A percentile compares a stretch with the other conserved stretches of the same genome.
These are phyloP conservation scores for Caenorhabditis latens DNA, from an alignment of 1,140 invertebrate genomes.

Conservation along the genomic window DNA sequence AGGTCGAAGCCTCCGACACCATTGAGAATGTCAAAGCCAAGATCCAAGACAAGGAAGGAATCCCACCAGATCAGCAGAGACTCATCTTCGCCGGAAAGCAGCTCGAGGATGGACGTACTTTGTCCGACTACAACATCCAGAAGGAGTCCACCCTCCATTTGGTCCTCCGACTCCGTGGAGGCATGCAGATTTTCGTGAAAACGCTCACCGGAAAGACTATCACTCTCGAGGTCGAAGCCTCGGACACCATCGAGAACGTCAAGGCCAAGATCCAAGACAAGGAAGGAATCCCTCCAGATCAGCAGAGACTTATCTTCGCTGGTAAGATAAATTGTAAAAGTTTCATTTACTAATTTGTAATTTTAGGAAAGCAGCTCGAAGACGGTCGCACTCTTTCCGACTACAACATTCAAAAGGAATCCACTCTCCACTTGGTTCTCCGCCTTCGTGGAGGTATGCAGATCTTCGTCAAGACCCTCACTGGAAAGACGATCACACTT, in stretches of 20 bases:
- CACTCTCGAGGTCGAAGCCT: slow-evolving; percentile 80
- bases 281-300: slow-evolving; percentile 79
- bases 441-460: slow-evolving; percentile 66
- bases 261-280: slow-evolving; percentile 83
- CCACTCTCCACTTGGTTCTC: slow-evolving; percentile 15
- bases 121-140: slow-evolving; percentile 94
- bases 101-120: slow-evolving; percentile 90
- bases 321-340: too few relatives aligned
- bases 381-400: slow-evolving; percentile 54
- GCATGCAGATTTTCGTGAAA: slow-evolving; percentile 82
- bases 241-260: slow-evolving; percentile 12
- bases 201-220: slow-evolving; percentile 80
- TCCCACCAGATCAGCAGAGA: slow-evolving; percentile 82
- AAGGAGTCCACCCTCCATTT: slow-evolving; percentile 83
- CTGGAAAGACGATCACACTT: slow-evolving; percentile 19
- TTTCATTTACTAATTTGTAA: too few relatives aligned
- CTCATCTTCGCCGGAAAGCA: slow-evolving; percentile 91
- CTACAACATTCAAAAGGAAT: slow-evolving; percentile 46
- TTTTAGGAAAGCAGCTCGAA: slow-evolving; percentile 57
- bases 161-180: slow-evolving; percentile 81
- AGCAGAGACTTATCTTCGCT: slow-evolving; percentile 34
- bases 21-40: slow-evolving; percentile 95
- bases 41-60: slow-evolving; percentile 84
- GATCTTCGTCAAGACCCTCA: slow-evolving; percentile 69
- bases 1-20: slow-evolving; percentile 84